These are phyloP conservation scores for Premnoplex brunnescens DNA, from an alignment of 2,797 vertebrate species.

Conservation along the genomic window DNA sequence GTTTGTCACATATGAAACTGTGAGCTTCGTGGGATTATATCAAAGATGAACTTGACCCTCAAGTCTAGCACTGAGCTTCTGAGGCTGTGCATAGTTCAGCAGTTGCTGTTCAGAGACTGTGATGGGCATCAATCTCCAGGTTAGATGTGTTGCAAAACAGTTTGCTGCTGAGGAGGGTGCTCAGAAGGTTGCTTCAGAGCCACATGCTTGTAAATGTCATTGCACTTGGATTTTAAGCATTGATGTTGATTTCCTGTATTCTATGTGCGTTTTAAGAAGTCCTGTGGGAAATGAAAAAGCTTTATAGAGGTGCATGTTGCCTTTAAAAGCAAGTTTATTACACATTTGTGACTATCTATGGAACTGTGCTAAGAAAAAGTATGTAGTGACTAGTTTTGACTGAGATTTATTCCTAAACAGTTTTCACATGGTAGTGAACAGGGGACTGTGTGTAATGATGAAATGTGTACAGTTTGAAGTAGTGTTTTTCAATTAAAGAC, in stretches of 20 bases:
- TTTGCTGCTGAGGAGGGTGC: background rate
- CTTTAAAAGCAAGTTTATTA: background rate
- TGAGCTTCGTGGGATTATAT: background rate
- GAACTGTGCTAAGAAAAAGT: background rate
- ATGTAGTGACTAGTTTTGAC: background rate
- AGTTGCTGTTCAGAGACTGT: background rate
- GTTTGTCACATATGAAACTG: background rate
- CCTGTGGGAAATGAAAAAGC: background rate
- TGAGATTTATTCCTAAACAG: background rate
- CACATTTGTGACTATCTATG: background rate
- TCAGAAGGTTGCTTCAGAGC: background rate
- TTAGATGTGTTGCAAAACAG: background rate
- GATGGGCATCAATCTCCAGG: background rate
- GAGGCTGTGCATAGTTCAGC: background rate
- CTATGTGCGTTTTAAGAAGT: background rate
- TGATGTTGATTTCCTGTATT: background rate
- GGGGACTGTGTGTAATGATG: background rate
- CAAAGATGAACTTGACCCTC: slow-evolving; percentile 16
- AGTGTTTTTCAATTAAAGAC: background rate
- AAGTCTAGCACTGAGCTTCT: background rate
- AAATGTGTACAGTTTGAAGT: background rate
- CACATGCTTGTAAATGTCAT: background rate
- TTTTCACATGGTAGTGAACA: background rate
- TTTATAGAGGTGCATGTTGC: background rate
- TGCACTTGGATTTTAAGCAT: background rate